Percentiles rank a stretch among this genome's conserved stretches.
phyloP scores from a whole-genome alignment of 2,113 vertebrate species.

The Thinocorus orbignyianus region DNA sequence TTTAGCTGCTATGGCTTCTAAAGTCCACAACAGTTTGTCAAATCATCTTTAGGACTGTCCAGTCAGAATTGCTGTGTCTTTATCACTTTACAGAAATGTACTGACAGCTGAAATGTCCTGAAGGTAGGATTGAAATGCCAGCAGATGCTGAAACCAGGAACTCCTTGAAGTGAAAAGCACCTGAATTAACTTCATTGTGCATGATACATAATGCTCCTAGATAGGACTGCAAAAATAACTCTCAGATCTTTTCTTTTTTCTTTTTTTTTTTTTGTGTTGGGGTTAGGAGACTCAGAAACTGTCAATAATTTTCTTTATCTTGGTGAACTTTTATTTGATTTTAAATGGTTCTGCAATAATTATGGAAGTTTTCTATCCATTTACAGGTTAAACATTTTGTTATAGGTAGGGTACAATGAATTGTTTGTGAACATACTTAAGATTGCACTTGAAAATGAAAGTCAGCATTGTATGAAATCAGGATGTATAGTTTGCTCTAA shows the following conservation, averaged over 20 bases:
- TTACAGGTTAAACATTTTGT: background rate
- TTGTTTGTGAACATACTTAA: background rate
- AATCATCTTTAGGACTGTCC: background rate
- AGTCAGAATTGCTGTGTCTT: constrained; percentile 45
- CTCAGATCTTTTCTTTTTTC: background rate
- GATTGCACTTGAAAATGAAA: background rate
- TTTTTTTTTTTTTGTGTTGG: background rate
- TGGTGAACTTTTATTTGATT: background rate
- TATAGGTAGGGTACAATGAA: background rate
- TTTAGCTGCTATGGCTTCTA: background rate
- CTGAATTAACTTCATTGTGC: constrained; percentile 2
- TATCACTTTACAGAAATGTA: constrained; percentile 31
- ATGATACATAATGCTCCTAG: constrained; percentile 25
- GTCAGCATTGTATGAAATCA: background rate
- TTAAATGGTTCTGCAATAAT: background rate
- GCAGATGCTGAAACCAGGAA: constrained; percentile 40
- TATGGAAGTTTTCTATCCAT: background rate
- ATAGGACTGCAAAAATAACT: constrained; percentile 32
- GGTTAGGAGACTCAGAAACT: background rate
- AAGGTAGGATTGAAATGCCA: constrained; percentile 51
- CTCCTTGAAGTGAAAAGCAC: constrained; percentile 59
- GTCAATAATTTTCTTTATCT: background rate
- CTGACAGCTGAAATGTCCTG: constrained; percentile 58
- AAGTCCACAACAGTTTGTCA: constrained; percentile 38
- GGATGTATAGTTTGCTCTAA: background rate